phyloP scores from a whole-genome alignment of 2,113 vertebrate species.

The Callithrix jacchus region DNA sequence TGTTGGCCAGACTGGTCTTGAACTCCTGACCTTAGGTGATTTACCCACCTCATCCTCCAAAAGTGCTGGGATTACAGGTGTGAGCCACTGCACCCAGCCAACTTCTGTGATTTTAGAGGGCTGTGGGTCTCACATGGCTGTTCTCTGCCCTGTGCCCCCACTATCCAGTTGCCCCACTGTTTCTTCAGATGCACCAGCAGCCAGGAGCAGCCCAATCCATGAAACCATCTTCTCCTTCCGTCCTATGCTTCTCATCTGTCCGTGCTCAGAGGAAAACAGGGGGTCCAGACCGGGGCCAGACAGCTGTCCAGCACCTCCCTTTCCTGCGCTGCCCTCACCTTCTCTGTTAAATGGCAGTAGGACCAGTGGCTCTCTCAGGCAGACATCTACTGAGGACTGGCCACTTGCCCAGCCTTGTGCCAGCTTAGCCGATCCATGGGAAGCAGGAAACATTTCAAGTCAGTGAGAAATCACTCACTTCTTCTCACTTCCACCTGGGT shows the following conservation, averaged over 20 bases:
- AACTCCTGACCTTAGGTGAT: too few relatives aligned
- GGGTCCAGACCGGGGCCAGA: neutral
- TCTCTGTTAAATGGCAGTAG: neutral
- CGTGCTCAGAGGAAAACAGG: neutral
- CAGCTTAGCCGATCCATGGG: neutral
- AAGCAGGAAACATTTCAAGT: neutral
- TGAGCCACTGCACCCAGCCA: too few relatives aligned
- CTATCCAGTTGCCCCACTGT: neutral
- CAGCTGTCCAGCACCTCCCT: neutral
- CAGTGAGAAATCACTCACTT: neutral
- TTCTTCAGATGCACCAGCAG: neutral
- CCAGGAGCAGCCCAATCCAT: neutral
- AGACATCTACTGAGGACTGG: neutral
- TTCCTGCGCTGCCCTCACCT: neutral
- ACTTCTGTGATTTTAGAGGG: neutral
- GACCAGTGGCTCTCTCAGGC: neutral
- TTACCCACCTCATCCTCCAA: too few relatives aligned
- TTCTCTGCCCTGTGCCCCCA: neutral
- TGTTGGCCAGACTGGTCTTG: too few relatives aligned
- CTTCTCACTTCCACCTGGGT: neutral
- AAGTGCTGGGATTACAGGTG: too few relatives aligned
- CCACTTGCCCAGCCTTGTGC: neutral
- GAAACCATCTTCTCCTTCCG: neutral
- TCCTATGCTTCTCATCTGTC: neutral
- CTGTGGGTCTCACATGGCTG: neutral